These are phyloP conservation scores for Rhynchomys soricoides DNA, from an alignment of 2,113 vertebrate species.

Conservation along the genomic window DNA sequence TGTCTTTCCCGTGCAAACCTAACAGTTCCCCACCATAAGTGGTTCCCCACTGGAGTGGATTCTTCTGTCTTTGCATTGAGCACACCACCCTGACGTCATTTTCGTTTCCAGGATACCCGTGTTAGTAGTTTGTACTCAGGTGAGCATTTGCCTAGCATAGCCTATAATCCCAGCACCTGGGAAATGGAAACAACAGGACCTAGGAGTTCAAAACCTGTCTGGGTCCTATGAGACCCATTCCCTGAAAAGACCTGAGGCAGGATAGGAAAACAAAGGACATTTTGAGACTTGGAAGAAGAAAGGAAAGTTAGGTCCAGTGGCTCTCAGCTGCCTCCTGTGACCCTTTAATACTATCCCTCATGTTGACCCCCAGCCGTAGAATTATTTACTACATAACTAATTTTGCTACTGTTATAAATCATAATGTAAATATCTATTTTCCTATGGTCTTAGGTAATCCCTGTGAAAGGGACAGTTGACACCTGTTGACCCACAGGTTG, in stretches of 20 bases:
- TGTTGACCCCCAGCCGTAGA: background rate
- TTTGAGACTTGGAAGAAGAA: background rate
- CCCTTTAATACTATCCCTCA: background rate
- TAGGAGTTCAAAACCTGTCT: background rate
- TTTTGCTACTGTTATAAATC: background rate
- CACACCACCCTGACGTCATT: background rate
- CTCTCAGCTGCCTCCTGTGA: background rate
- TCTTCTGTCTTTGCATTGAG: background rate
- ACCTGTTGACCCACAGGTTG: background rate
- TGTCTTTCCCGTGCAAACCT: background rate
- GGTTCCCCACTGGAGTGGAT: no score
- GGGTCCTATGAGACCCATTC: background rate
- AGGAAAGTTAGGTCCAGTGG: background rate
- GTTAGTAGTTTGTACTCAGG: background rate
- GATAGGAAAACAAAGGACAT: no score
- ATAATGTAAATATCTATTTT: background rate
- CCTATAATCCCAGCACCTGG: background rate
- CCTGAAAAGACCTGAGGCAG: background rate
- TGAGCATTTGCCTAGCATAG: background rate
- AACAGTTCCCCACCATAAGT: background rate
- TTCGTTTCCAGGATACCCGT: background rate
- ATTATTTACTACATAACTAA: background rate
- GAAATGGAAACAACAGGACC: background rate
- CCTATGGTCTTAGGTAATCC: background rate
- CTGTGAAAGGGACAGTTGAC: background rate